phyloP scores from a whole-genome alignment of 2,797 vertebrate genomes.

The Sarcophilus harrisii region DNA sequence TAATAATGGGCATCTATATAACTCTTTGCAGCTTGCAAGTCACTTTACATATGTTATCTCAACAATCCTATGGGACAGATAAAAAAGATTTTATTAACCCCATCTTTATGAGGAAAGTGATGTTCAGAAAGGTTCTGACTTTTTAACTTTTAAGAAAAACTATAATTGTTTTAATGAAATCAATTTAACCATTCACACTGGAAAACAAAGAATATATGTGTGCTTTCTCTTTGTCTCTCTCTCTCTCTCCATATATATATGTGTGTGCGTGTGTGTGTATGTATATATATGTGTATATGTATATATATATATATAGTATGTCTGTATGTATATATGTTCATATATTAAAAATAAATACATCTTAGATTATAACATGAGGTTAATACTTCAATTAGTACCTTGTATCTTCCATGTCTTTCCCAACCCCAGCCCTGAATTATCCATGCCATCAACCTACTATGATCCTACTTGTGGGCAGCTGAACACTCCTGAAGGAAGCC shows the following conservation, averaged over 20 bases:
- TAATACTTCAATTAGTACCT: neutral
- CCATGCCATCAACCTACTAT: neutral
- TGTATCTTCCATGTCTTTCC: neutral
- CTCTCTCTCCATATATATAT: too few species aligned
- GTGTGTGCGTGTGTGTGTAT: too few species aligned
- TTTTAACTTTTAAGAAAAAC: neutral
- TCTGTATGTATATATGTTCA: neutral
- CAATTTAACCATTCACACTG: neutral
- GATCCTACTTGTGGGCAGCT: neutral
- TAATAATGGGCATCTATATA: neutral
- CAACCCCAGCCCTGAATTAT: neutral
- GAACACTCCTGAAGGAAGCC: neutral
- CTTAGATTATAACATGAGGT: neutral
- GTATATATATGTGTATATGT: neutral
- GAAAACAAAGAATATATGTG: neutral
- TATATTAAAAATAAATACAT: neutral
- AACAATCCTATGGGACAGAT: neutral
- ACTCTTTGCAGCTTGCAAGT: neutral
- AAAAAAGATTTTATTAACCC: neutral
- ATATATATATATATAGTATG: neutral
- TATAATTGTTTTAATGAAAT: neutral
- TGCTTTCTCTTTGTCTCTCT: too few species aligned
- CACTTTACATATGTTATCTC: neutral
- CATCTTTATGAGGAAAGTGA: conserved; percentile 25
- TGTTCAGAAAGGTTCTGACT: neutral